Percentiles rank a stretch among this genome's conserved stretches.
phyloP scores from a whole-genome alignment of 1,140 invertebrate genomes.

The Sinella curviseta region DNA sequence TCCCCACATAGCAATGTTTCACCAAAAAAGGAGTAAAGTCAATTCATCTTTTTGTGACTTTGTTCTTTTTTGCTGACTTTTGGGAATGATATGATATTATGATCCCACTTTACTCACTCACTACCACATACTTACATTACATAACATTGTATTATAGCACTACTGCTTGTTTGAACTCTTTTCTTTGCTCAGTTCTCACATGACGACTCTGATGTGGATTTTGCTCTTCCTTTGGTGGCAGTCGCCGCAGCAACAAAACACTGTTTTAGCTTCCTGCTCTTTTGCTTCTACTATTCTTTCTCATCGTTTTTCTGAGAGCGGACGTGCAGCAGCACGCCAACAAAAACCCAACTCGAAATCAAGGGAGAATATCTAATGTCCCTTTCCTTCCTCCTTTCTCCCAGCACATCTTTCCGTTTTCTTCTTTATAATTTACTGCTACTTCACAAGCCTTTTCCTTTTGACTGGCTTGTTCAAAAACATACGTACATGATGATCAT shows the following conservation, averaged over 20 bases:
- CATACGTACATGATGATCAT: too few relatives aligned
- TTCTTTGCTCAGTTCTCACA: background rate
- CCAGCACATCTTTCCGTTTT: background rate
- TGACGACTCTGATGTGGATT: background rate
- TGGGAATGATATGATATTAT: background rate
- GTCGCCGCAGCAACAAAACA: too few relatives aligned
- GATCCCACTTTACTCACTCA: background rate
- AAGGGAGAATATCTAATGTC: background rate
- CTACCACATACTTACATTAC: background rate
- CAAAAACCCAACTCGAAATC: background rate
- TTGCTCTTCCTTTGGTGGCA: background rate
- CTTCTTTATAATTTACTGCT: background rate
- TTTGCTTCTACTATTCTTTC: background rate
- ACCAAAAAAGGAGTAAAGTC: background rate
- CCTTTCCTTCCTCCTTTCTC: background rate
- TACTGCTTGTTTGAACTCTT: background rate
- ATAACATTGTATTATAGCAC: background rate
- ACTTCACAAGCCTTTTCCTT: too few relatives aligned
- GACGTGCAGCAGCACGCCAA: background rate
- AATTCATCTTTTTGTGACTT: background rate
- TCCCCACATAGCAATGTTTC: background rate
- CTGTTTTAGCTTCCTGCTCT: background rate
- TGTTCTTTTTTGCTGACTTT: slow-evolving; percentile 6
- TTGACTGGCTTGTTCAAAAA: too few relatives aligned
- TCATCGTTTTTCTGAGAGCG: background rate